Conservation (phyloP, 2,113 vertebrate species). For the Ondatra zibethicus region DNA sequence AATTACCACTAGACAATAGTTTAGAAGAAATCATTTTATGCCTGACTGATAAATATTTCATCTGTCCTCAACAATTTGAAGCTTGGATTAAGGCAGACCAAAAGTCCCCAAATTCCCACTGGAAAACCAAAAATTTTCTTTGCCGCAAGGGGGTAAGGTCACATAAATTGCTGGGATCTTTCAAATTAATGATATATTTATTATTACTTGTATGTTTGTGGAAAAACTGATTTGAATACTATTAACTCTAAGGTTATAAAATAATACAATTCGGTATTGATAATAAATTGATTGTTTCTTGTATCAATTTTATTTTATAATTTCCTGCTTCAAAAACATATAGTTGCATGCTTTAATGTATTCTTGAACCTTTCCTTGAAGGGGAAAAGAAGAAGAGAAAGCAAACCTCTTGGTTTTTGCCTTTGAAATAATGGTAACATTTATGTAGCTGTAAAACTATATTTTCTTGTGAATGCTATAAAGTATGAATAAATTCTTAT, state of each 20-base stretch:
- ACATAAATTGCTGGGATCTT: neutral
- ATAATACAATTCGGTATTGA: neutral
- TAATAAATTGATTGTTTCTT: neutral
- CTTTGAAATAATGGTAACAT: neutral
- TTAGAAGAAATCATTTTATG: neutral
- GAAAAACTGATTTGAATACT: neutral
- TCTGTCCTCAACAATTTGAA: neutral
- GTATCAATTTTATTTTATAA: neutral
- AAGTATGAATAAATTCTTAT: neutral
- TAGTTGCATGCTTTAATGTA: neutral
- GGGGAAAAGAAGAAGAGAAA: neutral
- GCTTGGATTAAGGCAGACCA: neutral
- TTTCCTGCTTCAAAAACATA: neutral
- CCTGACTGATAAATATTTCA: neutral
- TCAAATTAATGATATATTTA: neutral
- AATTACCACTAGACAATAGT: neutral
- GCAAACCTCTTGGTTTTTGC: neutral
- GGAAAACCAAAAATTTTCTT: neutral
- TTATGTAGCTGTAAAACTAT: neutral
- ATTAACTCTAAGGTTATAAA: neutral
- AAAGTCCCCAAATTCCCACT: constrained; percentile 34
- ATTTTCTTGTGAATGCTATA: neutral
- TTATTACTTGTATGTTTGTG: neutral
- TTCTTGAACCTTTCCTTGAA: neutral
- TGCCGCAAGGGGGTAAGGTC: neutral